Evolutionary conservation across 2,888 invertebrate species (phyloP).

Genomic region (Nomada ferruginata): DNA sequence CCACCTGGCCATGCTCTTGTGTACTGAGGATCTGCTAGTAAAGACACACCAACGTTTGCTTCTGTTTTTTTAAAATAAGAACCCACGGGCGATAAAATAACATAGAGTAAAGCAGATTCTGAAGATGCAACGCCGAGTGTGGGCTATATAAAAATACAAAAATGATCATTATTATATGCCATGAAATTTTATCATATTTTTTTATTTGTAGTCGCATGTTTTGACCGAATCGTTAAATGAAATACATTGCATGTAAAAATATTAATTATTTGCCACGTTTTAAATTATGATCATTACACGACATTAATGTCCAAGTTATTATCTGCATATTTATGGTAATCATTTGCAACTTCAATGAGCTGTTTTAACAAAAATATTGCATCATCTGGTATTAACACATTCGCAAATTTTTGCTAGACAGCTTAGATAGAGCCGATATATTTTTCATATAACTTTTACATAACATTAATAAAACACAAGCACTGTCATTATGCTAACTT

Average conservation of each 20-base stretch:
- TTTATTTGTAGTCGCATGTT: neutral
- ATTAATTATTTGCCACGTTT: neutral
- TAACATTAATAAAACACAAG: neutral
- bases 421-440: neutral
- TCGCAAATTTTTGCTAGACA: neutral
- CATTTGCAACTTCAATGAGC: neutral
- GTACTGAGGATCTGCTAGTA: conserved; percentile 96
- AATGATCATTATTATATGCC: conserved; percentile 21
- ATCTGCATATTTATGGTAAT: neutral
- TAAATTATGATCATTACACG: neutral
- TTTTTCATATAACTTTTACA: neutral
- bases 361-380: conserved; percentile 7
- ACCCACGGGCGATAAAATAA: conserved; percentile 96
- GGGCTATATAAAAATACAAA: conserved; percentile 86
- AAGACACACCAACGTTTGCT: conserved; percentile 89
- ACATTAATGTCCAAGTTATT: neutral
- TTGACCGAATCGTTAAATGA: neutral
- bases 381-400: neutral
- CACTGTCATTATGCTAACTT: neutral
- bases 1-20: conserved; percentile 97
- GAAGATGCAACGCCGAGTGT: conserved; percentile 95
- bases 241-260: neutral
- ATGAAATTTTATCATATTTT: neutral
- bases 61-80: conserved; percentile 90
- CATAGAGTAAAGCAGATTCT: conserved; percentile 94